Percentiles rank a stretch among this genome's conserved stretches.
These are phyloP conservation scores for Phrynosoma platyrhinos DNA, from an alignment of 2,113 vertebrate genomes.

Conservation along the genomic window DNA sequence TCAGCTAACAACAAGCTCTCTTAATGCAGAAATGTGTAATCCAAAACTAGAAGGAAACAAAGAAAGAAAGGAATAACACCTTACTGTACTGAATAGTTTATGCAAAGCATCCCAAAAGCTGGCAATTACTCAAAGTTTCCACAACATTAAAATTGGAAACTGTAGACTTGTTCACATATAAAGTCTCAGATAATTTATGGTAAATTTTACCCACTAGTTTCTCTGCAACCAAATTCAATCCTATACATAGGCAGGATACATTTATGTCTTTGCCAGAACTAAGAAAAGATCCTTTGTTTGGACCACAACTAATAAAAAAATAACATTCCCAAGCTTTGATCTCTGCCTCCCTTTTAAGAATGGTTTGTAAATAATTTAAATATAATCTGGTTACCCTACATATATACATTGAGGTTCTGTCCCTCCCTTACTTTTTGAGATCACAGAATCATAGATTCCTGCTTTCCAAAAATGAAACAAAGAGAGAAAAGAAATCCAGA, in stretches of 20 bases:
- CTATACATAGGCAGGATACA: neutral
- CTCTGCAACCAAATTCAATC: neutral
- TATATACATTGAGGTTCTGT: neutral
- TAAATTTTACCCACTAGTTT: neutral
- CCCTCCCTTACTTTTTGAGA: neutral
- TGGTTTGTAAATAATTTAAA: neutral
- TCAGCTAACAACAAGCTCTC: constrained; percentile 22
- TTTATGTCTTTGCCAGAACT: neutral
- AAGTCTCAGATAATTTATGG: neutral
- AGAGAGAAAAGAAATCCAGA: too few relatives aligned
- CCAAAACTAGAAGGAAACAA: constrained; percentile 4
- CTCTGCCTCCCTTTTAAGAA: neutral
- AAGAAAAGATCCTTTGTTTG: too few relatives aligned
- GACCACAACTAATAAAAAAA: too few relatives aligned
- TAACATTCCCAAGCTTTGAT: neutral
- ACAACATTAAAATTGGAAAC: constrained; percentile 61
- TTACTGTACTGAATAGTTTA: constrained; percentile 51
- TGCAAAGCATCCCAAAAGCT: constrained; percentile 52
- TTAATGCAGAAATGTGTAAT: constrained; percentile 15
- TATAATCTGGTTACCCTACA: neutral
- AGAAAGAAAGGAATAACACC: constrained; percentile 23
- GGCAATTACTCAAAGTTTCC: constrained; percentile 63
- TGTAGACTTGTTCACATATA: constrained; percentile 55
- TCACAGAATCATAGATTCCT: too few relatives aligned
- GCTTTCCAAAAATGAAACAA: too few relatives aligned